Evolutionary conservation across 2,888 invertebrate genomes (phyloP), one percentile per base, ranked within the genome.

Genomic region (Suillia variegata): DNA sequence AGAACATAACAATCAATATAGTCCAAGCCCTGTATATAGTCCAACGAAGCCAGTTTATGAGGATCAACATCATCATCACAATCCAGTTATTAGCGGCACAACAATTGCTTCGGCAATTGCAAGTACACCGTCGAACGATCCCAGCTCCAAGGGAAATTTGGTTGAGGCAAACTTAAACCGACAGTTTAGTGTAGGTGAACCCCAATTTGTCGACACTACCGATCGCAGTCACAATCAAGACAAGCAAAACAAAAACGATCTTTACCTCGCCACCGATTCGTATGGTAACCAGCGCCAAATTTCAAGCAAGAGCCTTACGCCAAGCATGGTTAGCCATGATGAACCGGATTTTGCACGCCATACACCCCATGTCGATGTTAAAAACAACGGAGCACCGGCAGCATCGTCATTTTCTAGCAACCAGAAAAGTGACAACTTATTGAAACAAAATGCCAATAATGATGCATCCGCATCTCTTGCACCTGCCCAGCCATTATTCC

Each of bases 241-340:
- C 58, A 61, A 68, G 20, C n/a, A 21, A 6, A 24, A 12, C 50
- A 13, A 50, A 18, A 15, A 17, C 3, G 17, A 50, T 13, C n/a
- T n/a, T 20, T 2, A 24, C 38, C 68, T 70, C 15, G 68, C 69
- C 31, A 74, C 67, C 38, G 75, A 78, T 52, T 61, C 63, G 3
- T 68, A 70, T 22, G 78, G 76, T 3, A 76, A 75, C 58, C 70
- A 73, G 24, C 66, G 69, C 5, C 71, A 77, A 60, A 63, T 71
- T 17, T 67, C 66, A 10, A 68, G 65, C n/a, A 73, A 73, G 26
- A 67, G 71, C 15, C 49, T 70, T 1, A 61, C 73, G 1, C 75
- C 80, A 4, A 75, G 73, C n/a, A 74, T 72, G 70, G 64, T 78
- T 2, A 57, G 77, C 4, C 45, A 54, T 2, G 78, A 79, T 21